phyloP scores from a whole-genome alignment of 2,888 invertebrate genomes.

The Gymnocheta viridis region DNA sequence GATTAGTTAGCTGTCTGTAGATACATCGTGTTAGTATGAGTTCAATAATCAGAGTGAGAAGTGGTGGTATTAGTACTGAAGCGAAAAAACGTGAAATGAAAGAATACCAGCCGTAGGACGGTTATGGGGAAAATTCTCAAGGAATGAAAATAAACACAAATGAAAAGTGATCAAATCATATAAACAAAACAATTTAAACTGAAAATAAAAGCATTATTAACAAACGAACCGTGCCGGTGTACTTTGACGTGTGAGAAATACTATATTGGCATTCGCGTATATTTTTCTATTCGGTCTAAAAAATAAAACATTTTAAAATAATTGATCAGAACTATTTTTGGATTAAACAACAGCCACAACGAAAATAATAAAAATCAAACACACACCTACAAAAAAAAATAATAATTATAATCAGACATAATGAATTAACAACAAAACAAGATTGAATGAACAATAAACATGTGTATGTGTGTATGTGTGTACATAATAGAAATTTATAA shows the following conservation, averaged over 20 bases:
- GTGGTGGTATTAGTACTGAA: slow-evolving; percentile 54
- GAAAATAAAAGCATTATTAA: slow-evolving; percentile 49
- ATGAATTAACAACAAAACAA: slow-evolving; percentile 41
- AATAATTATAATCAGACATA: slow-evolving; percentile 44
- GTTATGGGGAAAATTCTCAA: slow-evolving; percentile 42
- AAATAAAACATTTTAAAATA: slow-evolving; percentile 60
- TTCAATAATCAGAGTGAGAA: slow-evolving; percentile 71
- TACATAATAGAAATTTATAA: background rate
- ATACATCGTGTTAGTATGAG: slow-evolving; percentile 68
- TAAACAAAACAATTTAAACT: slow-evolving; percentile 47
- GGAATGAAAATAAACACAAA: slow-evolving; percentile 26
- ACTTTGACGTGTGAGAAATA: slow-evolving; percentile 65
- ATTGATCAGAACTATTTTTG: slow-evolving; percentile 70
- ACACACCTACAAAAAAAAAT: slow-evolving; percentile 7
- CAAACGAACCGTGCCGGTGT: slow-evolving; percentile 53
- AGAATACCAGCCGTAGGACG: slow-evolving; percentile 33
- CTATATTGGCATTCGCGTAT: slow-evolving; percentile 11
- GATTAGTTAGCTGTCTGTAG: slow-evolving; percentile 62
- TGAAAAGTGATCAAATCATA: slow-evolving; percentile 51
- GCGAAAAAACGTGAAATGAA: slow-evolving; percentile 22
- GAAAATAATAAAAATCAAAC: slow-evolving; percentile 15
- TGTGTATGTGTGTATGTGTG: background rate
- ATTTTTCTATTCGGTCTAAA: slow-evolving; percentile 25
- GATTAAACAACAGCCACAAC: slow-evolving; percentile 57
- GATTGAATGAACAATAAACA: slow-evolving; percentile 30